Evolutionary conservation across 2,888 invertebrate genomes (phyloP).

Genomic region (Gibbula magus): DNA sequence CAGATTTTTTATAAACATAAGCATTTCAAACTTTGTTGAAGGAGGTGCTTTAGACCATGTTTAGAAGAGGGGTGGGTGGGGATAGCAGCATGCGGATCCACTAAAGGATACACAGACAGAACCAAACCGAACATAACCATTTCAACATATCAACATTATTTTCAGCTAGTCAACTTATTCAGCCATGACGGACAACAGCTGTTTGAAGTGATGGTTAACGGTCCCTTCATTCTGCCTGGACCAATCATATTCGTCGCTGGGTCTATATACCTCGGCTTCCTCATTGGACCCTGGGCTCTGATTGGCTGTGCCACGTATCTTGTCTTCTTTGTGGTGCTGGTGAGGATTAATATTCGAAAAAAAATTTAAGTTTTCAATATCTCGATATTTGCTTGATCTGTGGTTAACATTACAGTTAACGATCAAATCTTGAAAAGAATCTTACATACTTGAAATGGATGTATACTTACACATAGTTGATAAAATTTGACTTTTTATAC

Average conservation of each 20-base stretch:
- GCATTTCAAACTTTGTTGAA: neutral
- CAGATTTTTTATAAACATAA: neutral
- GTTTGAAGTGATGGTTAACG: constrained; percentile 78
- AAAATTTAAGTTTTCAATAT: too few species aligned
- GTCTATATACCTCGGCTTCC: constrained; percentile 76
- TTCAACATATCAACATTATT: constrained; percentile 37
- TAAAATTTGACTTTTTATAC: too few species aligned
- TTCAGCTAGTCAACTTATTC: constrained; percentile 79
- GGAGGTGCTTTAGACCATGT: too few species aligned
- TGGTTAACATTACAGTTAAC: too few species aligned
- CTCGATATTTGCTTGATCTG: too few species aligned
- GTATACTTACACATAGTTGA: too few species aligned
- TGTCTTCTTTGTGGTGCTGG: constrained; percentile 78
- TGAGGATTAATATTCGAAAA: constrained; percentile 57
- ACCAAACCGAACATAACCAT: neutral
- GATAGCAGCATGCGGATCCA: too few species aligned
- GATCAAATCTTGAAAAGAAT: too few species aligned
- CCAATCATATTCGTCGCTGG: constrained; percentile 78
- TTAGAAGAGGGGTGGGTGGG: too few species aligned
- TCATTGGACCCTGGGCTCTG: constrained; percentile 78
- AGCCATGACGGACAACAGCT: constrained; percentile 79
- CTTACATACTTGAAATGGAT: too few species aligned
- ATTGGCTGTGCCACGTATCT: constrained; percentile 77
- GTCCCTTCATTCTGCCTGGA: constrained; percentile 78
- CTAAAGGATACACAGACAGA: too few species aligned